A percentile compares a stretch with the other conserved stretches of the same genome.
Conservation (phyloP, 2,797 vertebrate genomes). For the Halcyon chelicuti region DNA sequence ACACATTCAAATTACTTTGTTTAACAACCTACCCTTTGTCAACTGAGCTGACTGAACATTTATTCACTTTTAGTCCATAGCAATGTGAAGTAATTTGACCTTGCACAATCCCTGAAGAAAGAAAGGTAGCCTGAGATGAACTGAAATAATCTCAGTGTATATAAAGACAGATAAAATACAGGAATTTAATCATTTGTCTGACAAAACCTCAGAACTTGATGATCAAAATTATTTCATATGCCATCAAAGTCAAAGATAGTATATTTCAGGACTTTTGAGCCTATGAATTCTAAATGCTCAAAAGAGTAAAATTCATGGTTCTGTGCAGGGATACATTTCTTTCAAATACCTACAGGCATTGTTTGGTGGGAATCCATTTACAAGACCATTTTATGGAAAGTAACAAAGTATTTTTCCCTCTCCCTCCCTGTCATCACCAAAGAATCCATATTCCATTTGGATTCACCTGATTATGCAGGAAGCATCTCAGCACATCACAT, state of each 20-base stretch:
- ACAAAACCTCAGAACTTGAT: neutral
- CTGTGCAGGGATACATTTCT: neutral
- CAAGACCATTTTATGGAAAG: neutral
- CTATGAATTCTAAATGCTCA: neutral
- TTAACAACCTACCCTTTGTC: neutral
- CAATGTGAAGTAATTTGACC: neutral
- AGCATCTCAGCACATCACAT: neutral
- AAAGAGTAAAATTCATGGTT: neutral
- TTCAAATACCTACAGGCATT: neutral
- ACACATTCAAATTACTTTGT: neutral
- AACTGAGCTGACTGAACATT: neutral
- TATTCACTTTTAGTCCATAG: neutral
- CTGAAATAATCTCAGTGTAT: neutral
- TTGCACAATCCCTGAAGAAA: neutral
- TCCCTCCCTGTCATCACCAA: neutral
- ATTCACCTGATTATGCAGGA: neutral
- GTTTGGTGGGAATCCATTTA: neutral
- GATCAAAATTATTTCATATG: neutral
- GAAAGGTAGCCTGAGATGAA: neutral
- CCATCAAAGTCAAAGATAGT: neutral
- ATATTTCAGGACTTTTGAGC: neutral
- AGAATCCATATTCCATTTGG: neutral
- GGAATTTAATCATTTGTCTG: neutral
- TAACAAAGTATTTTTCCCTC: neutral
- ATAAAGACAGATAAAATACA: neutral